Conservation (phyloP, 2,888 invertebrate species). For the Bimastos eiseni region DNA sequence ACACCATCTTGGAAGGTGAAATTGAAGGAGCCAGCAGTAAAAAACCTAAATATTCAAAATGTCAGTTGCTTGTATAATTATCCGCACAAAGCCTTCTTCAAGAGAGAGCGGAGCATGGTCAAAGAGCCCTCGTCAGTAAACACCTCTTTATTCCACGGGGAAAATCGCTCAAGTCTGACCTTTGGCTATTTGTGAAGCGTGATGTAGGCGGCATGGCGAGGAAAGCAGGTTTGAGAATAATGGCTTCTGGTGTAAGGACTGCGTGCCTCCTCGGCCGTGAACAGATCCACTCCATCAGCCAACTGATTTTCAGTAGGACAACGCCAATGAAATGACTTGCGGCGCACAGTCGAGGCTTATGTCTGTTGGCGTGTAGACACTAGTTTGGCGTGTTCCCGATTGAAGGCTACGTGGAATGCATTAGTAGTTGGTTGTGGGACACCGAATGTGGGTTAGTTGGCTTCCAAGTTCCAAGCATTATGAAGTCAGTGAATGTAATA, state of each 20-base stretch:
- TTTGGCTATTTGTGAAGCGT: neutral
- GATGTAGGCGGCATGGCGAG: neutral
- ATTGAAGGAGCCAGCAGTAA: neutral
- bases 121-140: neutral
- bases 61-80: neutral
- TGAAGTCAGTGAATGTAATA: neutral
- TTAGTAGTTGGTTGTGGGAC: neutral
- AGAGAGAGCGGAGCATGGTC: no score
- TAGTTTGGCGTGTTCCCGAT: neutral
- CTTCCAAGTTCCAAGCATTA: neutral
- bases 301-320: conserved; percentile 9
- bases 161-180: neutral
- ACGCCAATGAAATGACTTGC: neutral
- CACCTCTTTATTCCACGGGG: neutral
- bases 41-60: neutral
- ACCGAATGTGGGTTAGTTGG: neutral
- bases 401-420: neutral
- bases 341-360: neutral
- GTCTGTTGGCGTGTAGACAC: neutral
- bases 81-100: neutral
- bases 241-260: neutral
- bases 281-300: neutral
- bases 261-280: neutral
- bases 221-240: neutral
- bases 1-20: neutral